Evolutionary conservation across 2,797 vertebrate genomes (phyloP).

Genomic region (Chaenodraco wilsoni): DNA sequence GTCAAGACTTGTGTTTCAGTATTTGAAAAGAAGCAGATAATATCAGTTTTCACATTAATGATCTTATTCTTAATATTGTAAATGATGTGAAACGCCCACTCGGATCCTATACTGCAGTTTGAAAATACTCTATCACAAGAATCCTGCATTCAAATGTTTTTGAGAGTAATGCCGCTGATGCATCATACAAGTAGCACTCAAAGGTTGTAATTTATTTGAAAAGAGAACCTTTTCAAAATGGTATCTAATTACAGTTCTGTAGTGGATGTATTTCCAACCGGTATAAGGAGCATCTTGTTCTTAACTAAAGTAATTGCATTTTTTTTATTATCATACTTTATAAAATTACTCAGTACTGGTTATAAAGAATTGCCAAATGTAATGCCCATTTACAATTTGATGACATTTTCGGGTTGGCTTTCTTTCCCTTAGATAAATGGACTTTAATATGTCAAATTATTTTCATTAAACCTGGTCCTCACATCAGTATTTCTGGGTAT

Average conservation of each 20-base stretch:
- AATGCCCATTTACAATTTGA: not conserved
- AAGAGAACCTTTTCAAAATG: not conserved
- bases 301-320: not conserved
- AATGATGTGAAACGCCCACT: not conserved
- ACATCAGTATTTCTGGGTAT: not conserved
- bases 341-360: not conserved
- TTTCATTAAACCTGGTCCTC: not conserved
- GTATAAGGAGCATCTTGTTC: not conserved
- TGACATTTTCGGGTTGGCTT: not conserved
- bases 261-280: not conserved
- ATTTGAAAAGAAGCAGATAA: slow-evolving; percentile 7
- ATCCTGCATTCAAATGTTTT: not conserved
- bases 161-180: not conserved
- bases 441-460: slow-evolving; percentile 24
- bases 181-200: not conserved
- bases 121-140: not conserved
- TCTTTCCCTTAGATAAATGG: not conserved
- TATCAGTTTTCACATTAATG: not conserved
- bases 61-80: not conserved
- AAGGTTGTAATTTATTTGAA: not conserved
- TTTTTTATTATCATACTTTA: not conserved
- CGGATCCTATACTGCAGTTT: not conserved
- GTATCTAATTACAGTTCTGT: not conserved
- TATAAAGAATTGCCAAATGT: not conserved
- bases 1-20: slow-evolving; percentile 1